Conservation (phyloP, 2,797 vertebrate species). For the Etheostoma perlongum region DNA sequence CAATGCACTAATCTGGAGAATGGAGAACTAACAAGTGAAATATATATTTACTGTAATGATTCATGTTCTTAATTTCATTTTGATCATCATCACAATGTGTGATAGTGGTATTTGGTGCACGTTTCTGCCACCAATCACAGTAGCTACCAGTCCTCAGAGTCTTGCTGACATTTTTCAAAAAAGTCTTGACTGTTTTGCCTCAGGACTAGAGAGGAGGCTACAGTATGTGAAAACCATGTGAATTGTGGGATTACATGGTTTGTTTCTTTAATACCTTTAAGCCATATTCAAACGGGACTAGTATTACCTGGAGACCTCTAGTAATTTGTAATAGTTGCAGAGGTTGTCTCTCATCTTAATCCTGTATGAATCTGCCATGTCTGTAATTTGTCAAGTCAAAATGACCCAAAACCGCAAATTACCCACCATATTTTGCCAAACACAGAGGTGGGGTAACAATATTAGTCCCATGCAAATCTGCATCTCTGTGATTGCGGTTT, state of each 20-base stretch:
- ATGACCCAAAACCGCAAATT: no score
- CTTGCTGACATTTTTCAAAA: conserved; percentile 49
- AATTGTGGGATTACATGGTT: conserved; percentile 15
- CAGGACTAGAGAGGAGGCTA: conserved; percentile 22
- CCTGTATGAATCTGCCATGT: no score
- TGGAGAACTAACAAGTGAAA: conserved; percentile 19
- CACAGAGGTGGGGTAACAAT: no score
- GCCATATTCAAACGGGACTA: no score
- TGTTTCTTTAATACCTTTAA: conserved; percentile 1
- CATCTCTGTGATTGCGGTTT: no score
- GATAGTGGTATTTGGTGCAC: conserved; percentile 46
- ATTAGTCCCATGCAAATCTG: no score
- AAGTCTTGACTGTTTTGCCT: conserved; percentile 37
- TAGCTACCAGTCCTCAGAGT: conserved; percentile 32
- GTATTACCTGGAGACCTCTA: no score
- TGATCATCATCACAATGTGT: conserved; percentile 28
- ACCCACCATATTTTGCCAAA: no score
- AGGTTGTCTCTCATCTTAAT: no score
- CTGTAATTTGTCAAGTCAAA: no score
- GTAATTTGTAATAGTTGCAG: no score
- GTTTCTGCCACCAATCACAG: conserved; percentile 41
- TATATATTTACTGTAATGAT: conserved; percentile 32
- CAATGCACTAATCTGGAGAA: conserved; percentile 31
- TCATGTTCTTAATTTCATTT: conserved; percentile 49
- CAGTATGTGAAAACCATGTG: conserved; percentile 22